Percentiles rank a stretch among this genome's conserved stretches.
These are phyloP conservation scores for Mastacembelus armatus DNA, from an alignment of 2,797 vertebrate species.

Conservation along the genomic window DNA sequence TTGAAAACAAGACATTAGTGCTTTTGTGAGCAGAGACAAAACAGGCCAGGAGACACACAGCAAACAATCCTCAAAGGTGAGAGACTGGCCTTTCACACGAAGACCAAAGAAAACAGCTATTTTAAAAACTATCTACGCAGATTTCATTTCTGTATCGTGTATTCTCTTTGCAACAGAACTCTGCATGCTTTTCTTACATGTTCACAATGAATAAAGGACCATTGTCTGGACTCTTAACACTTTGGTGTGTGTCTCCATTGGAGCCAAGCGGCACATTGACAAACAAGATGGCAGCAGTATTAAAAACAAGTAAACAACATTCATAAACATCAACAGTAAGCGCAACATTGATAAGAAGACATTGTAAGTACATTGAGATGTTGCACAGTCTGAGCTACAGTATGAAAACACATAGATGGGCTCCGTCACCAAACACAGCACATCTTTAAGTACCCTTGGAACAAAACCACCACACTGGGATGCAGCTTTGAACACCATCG, in stretches of 20 bases:
- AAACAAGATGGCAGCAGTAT: conserved; percentile 83
- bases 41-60: conserved; percentile 84
- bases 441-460: conserved; percentile 42
- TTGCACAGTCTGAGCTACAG: conserved; percentile 68
- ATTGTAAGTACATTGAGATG: conserved; percentile 50
- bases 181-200: background rate
- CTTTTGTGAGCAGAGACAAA: conserved; percentile 87
- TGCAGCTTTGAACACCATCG: conserved; percentile 64
- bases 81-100: conserved; percentile 1
- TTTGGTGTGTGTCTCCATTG: conserved; percentile 81
- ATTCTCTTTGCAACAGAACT: conserved; percentile 1
- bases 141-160: conserved; percentile 6
- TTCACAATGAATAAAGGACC: background rate
- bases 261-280: conserved; percentile 83
- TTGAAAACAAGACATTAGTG: conserved; percentile 93
- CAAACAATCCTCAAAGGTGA: conserved; percentile 53
- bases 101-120: conserved; percentile 13
- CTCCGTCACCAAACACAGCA: conserved; percentile 68
- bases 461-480: conserved; percentile 65
- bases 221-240: background rate
- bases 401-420: conserved; percentile 80
- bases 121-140: conserved; percentile 7
- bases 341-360: conserved; percentile 70
- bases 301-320: conserved; percentile 79
- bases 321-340: conserved; percentile 78